Evolutionary conservation across 2,113 vertebrate species (phyloP), one percentile per base, ranked within the genome.

Genomic region (Recurvirostra avosetta): DNA sequence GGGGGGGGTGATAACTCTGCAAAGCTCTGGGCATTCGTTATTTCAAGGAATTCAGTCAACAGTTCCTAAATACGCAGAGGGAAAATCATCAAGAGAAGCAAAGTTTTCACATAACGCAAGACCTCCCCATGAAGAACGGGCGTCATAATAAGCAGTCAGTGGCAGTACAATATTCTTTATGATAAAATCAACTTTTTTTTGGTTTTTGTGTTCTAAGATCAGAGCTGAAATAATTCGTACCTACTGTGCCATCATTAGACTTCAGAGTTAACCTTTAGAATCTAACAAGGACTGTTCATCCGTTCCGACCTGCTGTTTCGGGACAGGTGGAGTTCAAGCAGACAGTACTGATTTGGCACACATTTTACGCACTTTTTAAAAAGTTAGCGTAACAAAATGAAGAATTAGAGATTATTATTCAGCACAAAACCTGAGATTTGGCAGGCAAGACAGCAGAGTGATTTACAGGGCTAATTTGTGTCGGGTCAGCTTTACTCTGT

Each of bases 251-350:
- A 82, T 65, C 70, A 59, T 41, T 32, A 81, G 79, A 72, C 43
- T 96, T 80, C 91, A 94, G 94, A 91, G 70, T 41, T 73, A 87
- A 95, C 56, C 65, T 74, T 68, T 15, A 71, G 47, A 56, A 68
- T 84, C 70, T 52, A 81, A 14, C 23, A 89, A 75, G 70, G 20
- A 65, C 30, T 50, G 21, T 23, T 74, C 40, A 81, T 13, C 53
- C 36, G 38, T 23, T 86, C 80, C 86, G 36, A 67, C 12, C 36
- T 29, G 34, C 29, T 71, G n/a, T 45, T 92, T 68, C 72, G 74
- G 65, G 63, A 62, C 5, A 71, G 40, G 0, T 71, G 59, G 26
- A 59, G 11, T 45, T 92, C 75, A 79, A 58, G 82, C 9, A 77
- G 41, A 34, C n/a, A 43, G 30, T 15, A 45, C 8, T 27, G 38